Evolutionary conservation across 37 sponge, comb jelly and placozoan genomes (phyloP), one percentile per base, ranked within the genome.

Genomic region (Bolinopsis microptera): DNA sequence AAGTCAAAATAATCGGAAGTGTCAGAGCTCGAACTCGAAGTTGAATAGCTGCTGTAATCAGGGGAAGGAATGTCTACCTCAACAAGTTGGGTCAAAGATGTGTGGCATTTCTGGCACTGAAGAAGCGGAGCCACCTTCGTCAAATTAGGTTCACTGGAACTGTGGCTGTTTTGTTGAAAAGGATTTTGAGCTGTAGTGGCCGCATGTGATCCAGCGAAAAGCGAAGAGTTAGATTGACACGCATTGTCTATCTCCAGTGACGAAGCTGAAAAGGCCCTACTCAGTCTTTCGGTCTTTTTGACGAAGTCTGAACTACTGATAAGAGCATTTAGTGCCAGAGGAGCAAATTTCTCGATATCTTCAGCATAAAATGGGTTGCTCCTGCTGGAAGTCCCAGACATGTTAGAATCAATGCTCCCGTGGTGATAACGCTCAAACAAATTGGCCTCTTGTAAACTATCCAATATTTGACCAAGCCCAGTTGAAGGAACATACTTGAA

Each of bases 291-390:
- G 3, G 75, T 72, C 18, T 72, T 72, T 24, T 72, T 72, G 25
- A 72, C 75, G 25, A 72, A 72, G 5, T 72, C 75, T 2, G 75
- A 72, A 21, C 75, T 72, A n/a, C 31, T 72, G 31, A 72, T 72
- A n/a, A 72, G 31, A 30, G 75, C 75, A 21, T n/a, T 30, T 30
- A 72, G 21, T 3, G 75, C 75, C 75, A 72, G 31, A 8, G 75
- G 75, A n/a, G 75, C 75, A 21, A 72, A 72, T 21, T 72, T 72
- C 75, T 28, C 3, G 13, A 72, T 72, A n/a, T 72, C 75, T 72
- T 72, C 75, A 72, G 75, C 75, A 21, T 30, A 72, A 28, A 24
- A 72, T 30, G 75, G 75, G 75, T 72, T 72, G 61, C 61, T 48
- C 61, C 61, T 48, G 13, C 13, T 48, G 5, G 61, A 48, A 48